Conservation (phyloP, 92 coral and sea anemone species). For the Montipora capitata region DNA sequence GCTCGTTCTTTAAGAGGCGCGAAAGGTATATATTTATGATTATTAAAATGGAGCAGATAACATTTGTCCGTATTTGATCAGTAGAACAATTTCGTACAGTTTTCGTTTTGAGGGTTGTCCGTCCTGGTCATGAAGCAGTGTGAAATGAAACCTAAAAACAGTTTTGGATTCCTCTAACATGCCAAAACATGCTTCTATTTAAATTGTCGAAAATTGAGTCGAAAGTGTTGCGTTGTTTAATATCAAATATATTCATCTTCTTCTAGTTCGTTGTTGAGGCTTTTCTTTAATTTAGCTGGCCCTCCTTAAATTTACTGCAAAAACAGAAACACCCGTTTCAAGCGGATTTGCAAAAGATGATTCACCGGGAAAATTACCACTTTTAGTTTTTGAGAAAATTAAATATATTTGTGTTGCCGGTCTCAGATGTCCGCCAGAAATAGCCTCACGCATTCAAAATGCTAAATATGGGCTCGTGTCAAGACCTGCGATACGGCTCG, state of each 20-base stretch:
- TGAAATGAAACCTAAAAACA: no score
- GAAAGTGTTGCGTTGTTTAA: no score
- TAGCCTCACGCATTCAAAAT: neutral
- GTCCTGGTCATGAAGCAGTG: no score
- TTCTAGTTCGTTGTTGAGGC: no score
- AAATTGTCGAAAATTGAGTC: no score
- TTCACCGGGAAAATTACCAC: neutral
- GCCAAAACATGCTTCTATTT: no score
- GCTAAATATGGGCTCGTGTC: neutral
- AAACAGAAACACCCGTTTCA: no score
- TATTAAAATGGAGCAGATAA: neutral
- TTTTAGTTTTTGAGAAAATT: neutral
- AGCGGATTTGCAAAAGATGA: neutral
- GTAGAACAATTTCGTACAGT: neutral
- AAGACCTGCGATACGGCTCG: neutral
- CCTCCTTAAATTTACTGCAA: no score
- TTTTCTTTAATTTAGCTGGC: no score
- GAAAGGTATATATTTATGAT: neutral
- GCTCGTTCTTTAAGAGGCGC: neutral
- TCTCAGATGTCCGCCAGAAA: slow-evolving; percentile 9
- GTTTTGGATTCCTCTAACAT: no score
- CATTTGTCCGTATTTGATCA: neutral
- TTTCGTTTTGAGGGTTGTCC: no score
- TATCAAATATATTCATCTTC: no score
- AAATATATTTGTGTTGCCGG: slow-evolving; percentile 10